Evolutionary conservation across 2,888 invertebrate genomes (phyloP).

Genomic region (Coelopa pilipes): DNA sequence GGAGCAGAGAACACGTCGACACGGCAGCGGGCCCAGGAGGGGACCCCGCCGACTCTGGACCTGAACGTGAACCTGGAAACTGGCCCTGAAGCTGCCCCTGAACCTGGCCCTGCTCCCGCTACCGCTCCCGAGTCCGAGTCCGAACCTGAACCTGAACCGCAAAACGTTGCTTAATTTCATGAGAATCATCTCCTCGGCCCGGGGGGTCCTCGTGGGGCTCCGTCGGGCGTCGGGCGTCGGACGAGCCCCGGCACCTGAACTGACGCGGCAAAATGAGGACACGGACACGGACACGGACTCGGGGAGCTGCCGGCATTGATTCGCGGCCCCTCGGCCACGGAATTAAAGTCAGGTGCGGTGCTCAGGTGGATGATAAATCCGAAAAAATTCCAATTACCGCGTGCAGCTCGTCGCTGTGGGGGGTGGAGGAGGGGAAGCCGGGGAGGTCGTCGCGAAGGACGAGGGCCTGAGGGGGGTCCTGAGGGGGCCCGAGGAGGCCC

Average conservation of each 20-base stretch:
- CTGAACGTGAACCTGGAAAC: background rate
- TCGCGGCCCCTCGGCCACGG: too few relatives aligned
- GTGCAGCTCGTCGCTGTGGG: too few relatives aligned
- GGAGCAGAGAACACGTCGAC: slow-evolving; percentile 32
- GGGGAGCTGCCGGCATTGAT: too few relatives aligned
- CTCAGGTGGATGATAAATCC: background rate
- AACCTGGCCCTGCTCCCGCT: background rate
- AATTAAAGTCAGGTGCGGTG: background rate
- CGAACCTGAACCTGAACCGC: background rate
- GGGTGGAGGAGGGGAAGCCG: too few relatives aligned
- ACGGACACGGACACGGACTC: too few relatives aligned
- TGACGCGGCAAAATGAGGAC: too few relatives aligned
- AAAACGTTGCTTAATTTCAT: slow-evolving; percentile 15
- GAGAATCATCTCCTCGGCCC: background rate
- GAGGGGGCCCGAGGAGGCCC: too few relatives aligned
- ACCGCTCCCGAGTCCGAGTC: background rate
- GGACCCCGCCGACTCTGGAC: background rate
- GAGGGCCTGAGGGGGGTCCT: too few relatives aligned
- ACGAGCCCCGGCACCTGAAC: too few relatives aligned
- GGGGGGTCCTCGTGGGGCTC: too few relatives aligned
- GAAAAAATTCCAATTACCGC: background rate
- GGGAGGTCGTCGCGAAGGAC: too few relatives aligned
- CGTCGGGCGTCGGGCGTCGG: too few relatives aligned
- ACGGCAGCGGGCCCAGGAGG: background rate
- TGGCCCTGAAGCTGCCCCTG: background rate